Evolutionary conservation across 2,113 vertebrate species (phyloP).

Genomic region (Forbesichthys papilliferus): DNA sequence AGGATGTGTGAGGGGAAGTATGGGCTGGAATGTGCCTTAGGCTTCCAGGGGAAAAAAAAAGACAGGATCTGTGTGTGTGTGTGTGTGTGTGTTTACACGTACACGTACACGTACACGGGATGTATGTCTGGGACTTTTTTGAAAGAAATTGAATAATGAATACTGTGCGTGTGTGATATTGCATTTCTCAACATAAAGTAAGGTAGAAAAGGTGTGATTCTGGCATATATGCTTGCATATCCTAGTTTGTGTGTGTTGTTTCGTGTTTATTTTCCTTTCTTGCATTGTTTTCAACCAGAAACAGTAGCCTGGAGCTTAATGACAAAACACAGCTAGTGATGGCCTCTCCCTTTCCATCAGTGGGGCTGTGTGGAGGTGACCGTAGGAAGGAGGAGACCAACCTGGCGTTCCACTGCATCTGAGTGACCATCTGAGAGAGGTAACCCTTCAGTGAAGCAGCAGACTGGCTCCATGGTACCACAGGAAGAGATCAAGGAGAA

Average conservation of each 20-base stretch:
- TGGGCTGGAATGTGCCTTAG: constrained; percentile 73
- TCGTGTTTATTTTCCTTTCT: not conserved
- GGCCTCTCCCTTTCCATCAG: not conserved
- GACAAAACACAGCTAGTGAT: too few species aligned
- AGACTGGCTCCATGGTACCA: too few species aligned
- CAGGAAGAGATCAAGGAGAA: not conserved
- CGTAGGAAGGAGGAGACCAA: constrained; percentile 34
- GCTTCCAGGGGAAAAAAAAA: constrained; percentile 58
- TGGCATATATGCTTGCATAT: not conserved
- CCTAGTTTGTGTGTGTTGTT: not conserved
- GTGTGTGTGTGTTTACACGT: constrained; percentile 9
- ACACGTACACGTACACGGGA: too few species aligned
- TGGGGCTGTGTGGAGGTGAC: constrained; percentile 40
- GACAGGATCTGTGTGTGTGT: constrained; percentile 27
- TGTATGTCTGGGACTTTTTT: constrained; percentile 4
- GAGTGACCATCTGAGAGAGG: constrained; percentile 55
- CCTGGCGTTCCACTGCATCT: constrained; percentile 39
- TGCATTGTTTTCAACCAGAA: too few species aligned
- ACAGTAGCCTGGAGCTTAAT: too few species aligned
- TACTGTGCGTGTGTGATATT: constrained; percentile 1
- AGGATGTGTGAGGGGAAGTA: constrained; percentile 58
- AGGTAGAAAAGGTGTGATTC: not conserved
- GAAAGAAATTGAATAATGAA: constrained; percentile 35
- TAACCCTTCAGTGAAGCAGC: constrained; percentile 14
- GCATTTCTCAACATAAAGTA: too few species aligned